These are phyloP conservation scores for Melanotaenia maccullochi DNA, from an alignment of 2,797 vertebrate genomes.

Conservation along the genomic window DNA sequence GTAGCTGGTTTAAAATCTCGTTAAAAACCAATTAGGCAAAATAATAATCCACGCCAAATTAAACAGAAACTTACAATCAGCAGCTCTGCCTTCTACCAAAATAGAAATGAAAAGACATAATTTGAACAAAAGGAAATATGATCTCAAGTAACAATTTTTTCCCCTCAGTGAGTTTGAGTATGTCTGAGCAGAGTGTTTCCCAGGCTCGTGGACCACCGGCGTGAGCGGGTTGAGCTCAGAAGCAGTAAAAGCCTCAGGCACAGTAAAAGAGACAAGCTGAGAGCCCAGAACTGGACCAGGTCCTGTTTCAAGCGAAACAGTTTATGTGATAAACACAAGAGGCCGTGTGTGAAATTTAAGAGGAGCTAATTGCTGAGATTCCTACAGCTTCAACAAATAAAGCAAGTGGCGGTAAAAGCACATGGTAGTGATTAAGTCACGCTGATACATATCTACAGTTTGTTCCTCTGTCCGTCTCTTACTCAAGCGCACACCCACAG, in stretches of 20 bases:
- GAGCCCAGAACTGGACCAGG: slow-evolving; percentile 52
- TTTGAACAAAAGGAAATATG: slow-evolving; percentile 67
- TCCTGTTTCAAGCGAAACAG: slow-evolving; percentile 74
- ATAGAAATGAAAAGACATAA: slow-evolving; percentile 59
- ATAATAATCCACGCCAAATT: slow-evolving; percentile 74
- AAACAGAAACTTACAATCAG: slow-evolving; percentile 68
- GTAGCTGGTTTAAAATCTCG: slow-evolving; percentile 70
- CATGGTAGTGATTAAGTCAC: slow-evolving; percentile 86
- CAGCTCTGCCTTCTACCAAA: slow-evolving; percentile 60
- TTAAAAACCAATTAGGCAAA: slow-evolving; percentile 79
- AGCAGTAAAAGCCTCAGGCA: slow-evolving; percentile 57
- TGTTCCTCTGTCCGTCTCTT: slow-evolving; percentile 39
- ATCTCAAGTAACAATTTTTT: slow-evolving; percentile 39
- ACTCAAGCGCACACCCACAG: slow-evolving; percentile 36
- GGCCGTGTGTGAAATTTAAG: slow-evolving; percentile 80
- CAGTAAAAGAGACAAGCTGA: slow-evolving; percentile 57
- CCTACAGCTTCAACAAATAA: slow-evolving; percentile 82
- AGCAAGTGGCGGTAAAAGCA: slow-evolving; percentile 79
- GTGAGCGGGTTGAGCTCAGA: slow-evolving; percentile 56
- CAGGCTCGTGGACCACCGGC: slow-evolving; percentile 62
- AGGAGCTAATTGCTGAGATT: slow-evolving; percentile 82
- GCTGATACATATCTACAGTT: slow-evolving; percentile 81
- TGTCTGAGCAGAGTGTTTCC: slow-evolving; percentile 48
- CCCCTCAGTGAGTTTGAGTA: slow-evolving; percentile 27
- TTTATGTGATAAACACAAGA: slow-evolving; percentile 78